These are phyloP conservation scores for Buathra laborator DNA, from an alignment of 2,888 invertebrate genomes.

Conservation along the genomic window DNA sequence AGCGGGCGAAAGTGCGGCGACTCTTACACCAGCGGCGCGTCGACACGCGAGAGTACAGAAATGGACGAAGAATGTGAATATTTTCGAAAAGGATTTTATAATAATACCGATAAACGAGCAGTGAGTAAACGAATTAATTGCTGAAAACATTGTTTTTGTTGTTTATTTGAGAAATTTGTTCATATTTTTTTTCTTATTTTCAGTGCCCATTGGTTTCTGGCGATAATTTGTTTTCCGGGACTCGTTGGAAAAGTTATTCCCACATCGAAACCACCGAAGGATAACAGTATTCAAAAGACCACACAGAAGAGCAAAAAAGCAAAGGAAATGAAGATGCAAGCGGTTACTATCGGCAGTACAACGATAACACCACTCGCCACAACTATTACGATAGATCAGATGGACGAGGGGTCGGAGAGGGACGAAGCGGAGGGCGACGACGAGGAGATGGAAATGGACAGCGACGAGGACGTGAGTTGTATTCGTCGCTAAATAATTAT, in stretches of 20 bases:
- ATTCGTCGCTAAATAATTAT: neutral
- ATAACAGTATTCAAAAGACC: constrained; percentile 83
- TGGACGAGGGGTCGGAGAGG: constrained; percentile 90
- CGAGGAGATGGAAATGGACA: constrained; percentile 88
- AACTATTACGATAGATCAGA: constrained; percentile 87
- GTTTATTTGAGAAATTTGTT: neutral
- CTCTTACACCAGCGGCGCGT: constrained; percentile 92
- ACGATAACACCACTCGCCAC: constrained; percentile 86
- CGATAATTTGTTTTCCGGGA: constrained; percentile 97
- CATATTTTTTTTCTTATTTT: constrained; percentile 66
- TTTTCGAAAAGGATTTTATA: constrained; percentile 98
- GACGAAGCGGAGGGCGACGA: constrained; percentile 94
- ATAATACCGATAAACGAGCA: constrained; percentile 99
- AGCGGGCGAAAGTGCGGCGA: constrained; percentile 89
- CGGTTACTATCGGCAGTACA: constrained; percentile 88
- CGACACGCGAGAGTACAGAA: constrained; percentile 96
- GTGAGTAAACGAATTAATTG: constrained; percentile 84
- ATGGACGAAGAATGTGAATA: constrained; percentile 98
- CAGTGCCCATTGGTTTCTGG: constrained; percentile 97
- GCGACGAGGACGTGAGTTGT: constrained; percentile 82
- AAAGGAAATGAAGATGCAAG: constrained; percentile 87
- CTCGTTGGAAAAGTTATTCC: constrained; percentile 89
- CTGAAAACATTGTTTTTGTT: constrained; percentile 10
- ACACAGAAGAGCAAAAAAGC: constrained; percentile 74
- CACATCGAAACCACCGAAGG: constrained; percentile 87